Conservation (phyloP, 2,888 invertebrate species). For the Drosophila mimetica region DNA sequence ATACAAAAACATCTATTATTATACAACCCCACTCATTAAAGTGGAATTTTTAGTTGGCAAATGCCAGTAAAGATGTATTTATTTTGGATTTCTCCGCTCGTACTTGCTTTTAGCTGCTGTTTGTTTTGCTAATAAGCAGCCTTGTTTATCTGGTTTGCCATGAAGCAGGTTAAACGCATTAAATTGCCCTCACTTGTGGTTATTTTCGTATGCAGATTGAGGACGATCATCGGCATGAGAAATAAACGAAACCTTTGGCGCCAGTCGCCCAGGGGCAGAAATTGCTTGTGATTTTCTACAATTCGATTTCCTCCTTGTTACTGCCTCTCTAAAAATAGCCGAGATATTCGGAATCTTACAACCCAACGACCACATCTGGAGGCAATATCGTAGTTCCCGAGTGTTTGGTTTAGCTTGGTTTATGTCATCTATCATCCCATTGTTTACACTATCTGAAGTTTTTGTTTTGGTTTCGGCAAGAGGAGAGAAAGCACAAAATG, state of each 20-base stretch:
- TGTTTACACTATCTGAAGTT: slow-evolving; percentile 64
- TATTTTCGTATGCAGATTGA: slow-evolving; percentile 30
- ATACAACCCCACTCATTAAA: neutral
- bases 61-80: neutral
- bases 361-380: slow-evolving; percentile 30
- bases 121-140: slow-evolving; percentile 44
- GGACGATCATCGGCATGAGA: slow-evolving; percentile 2
- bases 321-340: slow-evolving; percentile 14
- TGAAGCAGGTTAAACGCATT: slow-evolving; percentile 55
- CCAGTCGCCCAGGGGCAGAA: slow-evolving; percentile 8
- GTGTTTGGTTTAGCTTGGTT: slow-evolving; percentile 38
- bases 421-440: slow-evolving; percentile 55
- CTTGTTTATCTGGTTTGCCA: slow-evolving; percentile 58
- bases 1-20: too few relatives aligned
- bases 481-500: slow-evolving; percentile 17
- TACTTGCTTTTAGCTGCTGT: slow-evolving; percentile 25
- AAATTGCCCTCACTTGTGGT: slow-evolving; percentile 10
- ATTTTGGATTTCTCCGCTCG: slow-evolving; percentile 6
- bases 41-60: too few relatives aligned
- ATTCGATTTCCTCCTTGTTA: slow-evolving; percentile 6
- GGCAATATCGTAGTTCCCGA: slow-evolving; percentile 24
- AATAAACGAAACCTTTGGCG: slow-evolving; percentile 20
- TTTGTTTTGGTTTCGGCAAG: slow-evolving; percentile 43
- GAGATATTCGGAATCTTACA: slow-evolving; percentile 14
- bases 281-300: neutral